Percentiles rank a stretch among this genome's conserved stretches.
Conservation (phyloP, 2,797 vertebrate genomes). For the Gorsachius magnificus region DNA sequence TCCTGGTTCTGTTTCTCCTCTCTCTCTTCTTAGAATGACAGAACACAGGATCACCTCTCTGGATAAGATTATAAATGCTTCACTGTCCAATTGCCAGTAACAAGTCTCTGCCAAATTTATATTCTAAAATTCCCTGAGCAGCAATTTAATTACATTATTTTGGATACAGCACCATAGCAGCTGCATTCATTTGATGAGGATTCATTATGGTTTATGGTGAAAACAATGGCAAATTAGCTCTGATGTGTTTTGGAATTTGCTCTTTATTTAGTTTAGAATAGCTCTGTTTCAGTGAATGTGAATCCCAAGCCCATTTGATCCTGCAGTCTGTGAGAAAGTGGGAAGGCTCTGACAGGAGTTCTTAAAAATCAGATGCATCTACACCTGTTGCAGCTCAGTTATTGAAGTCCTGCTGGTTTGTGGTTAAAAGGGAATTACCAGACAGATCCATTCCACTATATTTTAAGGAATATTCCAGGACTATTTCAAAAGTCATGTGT, state of each 20-base stretch:
- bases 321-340: constrained; percentile 27
- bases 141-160: constrained; percentile 63
- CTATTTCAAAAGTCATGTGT: not conserved
- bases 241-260: constrained; percentile 48
- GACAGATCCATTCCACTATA: not conserved
- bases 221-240: constrained; percentile 60
- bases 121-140: constrained; percentile 57
- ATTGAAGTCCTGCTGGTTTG: not conserved
- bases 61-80: constrained; percentile 53
- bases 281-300: not conserved
- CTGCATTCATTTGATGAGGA: constrained; percentile 53
- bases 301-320: constrained; percentile 2
- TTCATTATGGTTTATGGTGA: constrained; percentile 48
- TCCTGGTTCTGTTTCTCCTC: constrained; percentile 49
- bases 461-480: constrained; percentile 11
- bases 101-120: constrained; percentile 26
- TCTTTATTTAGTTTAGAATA: constrained; percentile 36
- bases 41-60: constrained; percentile 46
- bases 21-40: constrained; percentile 37
- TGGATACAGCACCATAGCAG: constrained; percentile 57
- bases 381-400: constrained; percentile 36
- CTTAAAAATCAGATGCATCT: not conserved
- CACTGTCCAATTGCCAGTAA: not conserved
- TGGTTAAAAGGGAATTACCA: not conserved
- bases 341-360: not conserved